Conservation (phyloP, 2,113 vertebrate genomes). For the Ameiurus melas region DNA sequence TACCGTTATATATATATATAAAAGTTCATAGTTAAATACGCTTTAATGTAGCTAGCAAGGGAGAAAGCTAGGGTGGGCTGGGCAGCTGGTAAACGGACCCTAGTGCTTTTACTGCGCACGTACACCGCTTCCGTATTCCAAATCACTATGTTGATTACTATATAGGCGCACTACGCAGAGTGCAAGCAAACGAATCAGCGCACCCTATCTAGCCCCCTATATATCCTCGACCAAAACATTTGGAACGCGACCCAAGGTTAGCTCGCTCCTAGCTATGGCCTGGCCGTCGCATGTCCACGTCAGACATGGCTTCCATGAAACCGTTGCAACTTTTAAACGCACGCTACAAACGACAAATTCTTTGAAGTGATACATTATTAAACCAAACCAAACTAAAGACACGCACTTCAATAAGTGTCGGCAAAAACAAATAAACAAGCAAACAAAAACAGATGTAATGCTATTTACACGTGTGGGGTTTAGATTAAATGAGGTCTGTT, state of each 20-base stretch:
- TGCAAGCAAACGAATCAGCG: not conserved
- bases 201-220: not conserved
- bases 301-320: conserved; percentile 1
- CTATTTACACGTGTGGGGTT: not conserved
- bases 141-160: not conserved
- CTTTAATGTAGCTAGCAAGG: not conserved
- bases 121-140: not conserved
- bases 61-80: not conserved
- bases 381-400: not conserved
- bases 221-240: not conserved
- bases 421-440: not conserved
- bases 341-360: not conserved
- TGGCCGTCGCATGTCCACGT: conserved; percentile 7
- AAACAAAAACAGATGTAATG: not conserved
- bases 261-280: not conserved
- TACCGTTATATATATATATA: too few relatives aligned
- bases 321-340: not conserved
- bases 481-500: not conserved
- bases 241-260: too few relatives aligned
- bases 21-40: not conserved
- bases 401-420: not conserved
- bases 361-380: not conserved
- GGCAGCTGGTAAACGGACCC: not conserved
- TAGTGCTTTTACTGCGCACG: not conserved
- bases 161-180: not conserved